Evolutionary conservation across 1,140 invertebrate species (phyloP), one percentile per base, ranked within the genome.

Genomic region (Cepaea nemoralis): DNA sequence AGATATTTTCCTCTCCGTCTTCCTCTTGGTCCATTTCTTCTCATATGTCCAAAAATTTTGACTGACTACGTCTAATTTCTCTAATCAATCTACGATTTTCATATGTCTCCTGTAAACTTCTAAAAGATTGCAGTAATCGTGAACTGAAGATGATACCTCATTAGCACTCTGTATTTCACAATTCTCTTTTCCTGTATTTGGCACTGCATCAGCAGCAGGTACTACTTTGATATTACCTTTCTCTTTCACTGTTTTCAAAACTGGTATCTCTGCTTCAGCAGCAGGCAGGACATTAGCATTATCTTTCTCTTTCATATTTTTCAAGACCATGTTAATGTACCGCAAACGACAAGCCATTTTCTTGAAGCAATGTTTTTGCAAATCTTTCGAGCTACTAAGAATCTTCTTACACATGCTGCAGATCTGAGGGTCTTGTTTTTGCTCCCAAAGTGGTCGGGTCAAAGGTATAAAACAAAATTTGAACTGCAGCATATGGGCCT

Each of bases 381-480:
- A 63, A 63, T 63, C 55, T 66, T 39, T 35, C 3, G 59, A 16
- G 39, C 31, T 59, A 6, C 24, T 1, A 1, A 59, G 27, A 59
- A 39, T 19, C 27, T 77, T 77, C 8, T 63, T 39, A 42, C 75
- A 77, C 75, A 77, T 77, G n/a, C 39, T 22, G 27, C 75, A 77
- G 55, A 39, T 2, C 12, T 77, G 33, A 75, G 40, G 31, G 10
- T 27, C 73, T 50, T 75, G 73, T 45, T 50, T 50, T 27, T 33
- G 48, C 33, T 77, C 35, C 75, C 48, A 39, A 6, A 37, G 16
- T 35, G 48, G 12, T 63, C 39, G 59, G 5, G 75, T 77, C 48
- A 77, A 48, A 39, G 48, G 31, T 63, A 77, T 35, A 77, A 77
- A 77, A 42, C 75, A 77, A 63, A 77, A 77, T 14, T 35, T 35